phyloP scores from a whole-genome alignment of 2,888 invertebrate genomes.

The Baronia brevicornis region DNA sequence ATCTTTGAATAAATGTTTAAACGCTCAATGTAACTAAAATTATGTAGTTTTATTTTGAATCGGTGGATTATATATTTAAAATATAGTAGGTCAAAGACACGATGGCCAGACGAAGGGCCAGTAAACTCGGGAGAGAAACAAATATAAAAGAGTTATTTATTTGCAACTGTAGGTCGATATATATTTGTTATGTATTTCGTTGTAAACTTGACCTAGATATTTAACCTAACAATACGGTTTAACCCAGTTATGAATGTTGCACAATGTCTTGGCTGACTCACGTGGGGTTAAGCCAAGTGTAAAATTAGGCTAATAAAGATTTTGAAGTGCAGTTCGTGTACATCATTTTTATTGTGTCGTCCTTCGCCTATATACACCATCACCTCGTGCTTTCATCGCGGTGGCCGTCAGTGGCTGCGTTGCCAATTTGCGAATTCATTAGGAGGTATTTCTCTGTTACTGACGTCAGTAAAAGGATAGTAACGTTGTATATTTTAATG shows the following conservation, averaged over 20 bases:
- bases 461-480: slow-evolving; percentile 9
- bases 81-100: slow-evolving; percentile 15
- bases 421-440: slow-evolving; percentile 9
- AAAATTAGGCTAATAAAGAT: slow-evolving; percentile 38
- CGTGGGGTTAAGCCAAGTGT: slow-evolving; percentile 29
- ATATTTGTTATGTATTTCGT: slow-evolving; percentile 18
- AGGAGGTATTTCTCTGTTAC: background rate
- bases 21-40: slow-evolving; percentile 1
- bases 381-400: slow-evolving; percentile 1
- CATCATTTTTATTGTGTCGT: slow-evolving; percentile 22
- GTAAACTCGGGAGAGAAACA: slow-evolving; percentile 11
- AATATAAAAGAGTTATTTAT: slow-evolving; percentile 10
- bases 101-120: slow-evolving; percentile 12
- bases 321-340: slow-evolving; percentile 25
- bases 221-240: slow-evolving; percentile 43
- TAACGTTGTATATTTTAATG: slow-evolving; percentile 4
- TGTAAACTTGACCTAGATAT: slow-evolving; percentile 59
- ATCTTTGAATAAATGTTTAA: background rate
- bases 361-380: slow-evolving; percentile 22
- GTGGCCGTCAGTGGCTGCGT: slow-evolving; percentile 2
- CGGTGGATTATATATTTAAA: slow-evolving; percentile 6
- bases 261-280: slow-evolving; percentile 42
- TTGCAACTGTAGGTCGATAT: slow-evolving; percentile 17
- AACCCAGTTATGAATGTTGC: slow-evolving; percentile 55
- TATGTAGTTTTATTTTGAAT: slow-evolving; percentile 1